phyloP scores from a whole-genome alignment of 2,113 vertebrate species.

The Campylorhamphus procurvoides region DNA sequence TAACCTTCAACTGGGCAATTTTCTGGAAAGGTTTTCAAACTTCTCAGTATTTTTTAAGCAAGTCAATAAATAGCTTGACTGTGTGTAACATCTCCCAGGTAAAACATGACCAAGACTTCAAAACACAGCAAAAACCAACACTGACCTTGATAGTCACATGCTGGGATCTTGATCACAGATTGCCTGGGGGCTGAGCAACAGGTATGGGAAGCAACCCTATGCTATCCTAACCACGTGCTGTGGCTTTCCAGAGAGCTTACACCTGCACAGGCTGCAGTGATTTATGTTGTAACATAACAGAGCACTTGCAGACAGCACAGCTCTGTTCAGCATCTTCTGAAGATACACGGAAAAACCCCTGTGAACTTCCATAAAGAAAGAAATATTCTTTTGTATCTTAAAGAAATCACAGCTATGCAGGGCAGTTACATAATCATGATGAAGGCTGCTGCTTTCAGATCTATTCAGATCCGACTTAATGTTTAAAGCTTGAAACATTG shows the following conservation, averaged over 20 bases:
- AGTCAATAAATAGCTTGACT: neutral
- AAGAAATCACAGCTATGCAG: neutral
- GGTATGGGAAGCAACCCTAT: neutral
- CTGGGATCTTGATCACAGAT: neutral
- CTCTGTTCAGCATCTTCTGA: neutral
- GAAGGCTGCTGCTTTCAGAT: neutral
- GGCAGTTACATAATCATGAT: neutral
- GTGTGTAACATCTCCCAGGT: neutral
- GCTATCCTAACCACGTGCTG: neutral
- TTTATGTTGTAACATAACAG: neutral
- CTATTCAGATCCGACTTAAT: neutral
- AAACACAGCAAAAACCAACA: neutral
- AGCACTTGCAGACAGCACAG: neutral
- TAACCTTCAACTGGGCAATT: neutral
- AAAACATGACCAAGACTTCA: neutral
- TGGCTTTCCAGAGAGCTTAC: neutral
- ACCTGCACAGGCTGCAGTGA: neutral
- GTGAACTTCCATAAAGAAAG: neutral
- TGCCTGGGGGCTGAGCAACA: neutral
- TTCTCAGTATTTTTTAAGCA: neutral
- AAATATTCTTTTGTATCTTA: neutral
- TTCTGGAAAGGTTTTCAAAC: neutral
- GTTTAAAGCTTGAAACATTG: neutral
- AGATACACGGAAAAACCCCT: neutral
- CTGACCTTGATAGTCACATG: neutral